Base-by-base conservation (phyloP, 2,797 vertebrate genomes). In the Anabacerthia variegaticeps region DNA sequence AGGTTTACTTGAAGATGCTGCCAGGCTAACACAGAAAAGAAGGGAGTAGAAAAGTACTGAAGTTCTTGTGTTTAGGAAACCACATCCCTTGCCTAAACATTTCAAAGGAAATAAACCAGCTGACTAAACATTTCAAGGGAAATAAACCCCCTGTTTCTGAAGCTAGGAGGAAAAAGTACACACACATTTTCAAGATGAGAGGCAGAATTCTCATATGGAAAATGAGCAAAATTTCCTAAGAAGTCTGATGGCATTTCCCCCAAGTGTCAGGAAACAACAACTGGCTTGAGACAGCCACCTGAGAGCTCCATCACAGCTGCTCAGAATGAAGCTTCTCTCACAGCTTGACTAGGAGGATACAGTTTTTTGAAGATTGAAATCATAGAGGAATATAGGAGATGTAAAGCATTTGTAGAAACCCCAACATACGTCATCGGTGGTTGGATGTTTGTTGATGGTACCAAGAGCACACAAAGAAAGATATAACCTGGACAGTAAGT, bases 71-170 rank as follows among this genome's bases (percentile, higher is more conserved):
- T 72, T 68, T 78, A 59, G 69, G 66, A 91, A 95, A 69, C 18
- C 81, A 20, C 0, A 4, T 84, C 79, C 65, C 88, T 68, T 85
- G 79, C 68, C 85, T 80, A 92, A 89, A 39, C 37, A 77, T 83
- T 96, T 95, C 76, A 85, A 85, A 95, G 72, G 44, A 89, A 89
- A 88, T 75, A 93, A 95, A 80, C 34, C 75, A 82, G 61, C 65
- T 96, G 75, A 77, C 84, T 71, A 92, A 91, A 34, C 39, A 80
- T 89, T 95, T 94, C 72, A 85, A 87, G 93, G 79, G 56, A 93
- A 88, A 85, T 75, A 93, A 92, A 80, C 39, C 75, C 85, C 79
- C 68, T 96, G 82, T 0, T 92, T 97, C 48, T 61, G 61, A 90
- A 95, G 73, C 81, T 58, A 78, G 0, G 0, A 65, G 30, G 24